Evolutionary conservation across 2,888 invertebrate genomes (phyloP).

Genomic region (Dinocampus coccinellae): DNA sequence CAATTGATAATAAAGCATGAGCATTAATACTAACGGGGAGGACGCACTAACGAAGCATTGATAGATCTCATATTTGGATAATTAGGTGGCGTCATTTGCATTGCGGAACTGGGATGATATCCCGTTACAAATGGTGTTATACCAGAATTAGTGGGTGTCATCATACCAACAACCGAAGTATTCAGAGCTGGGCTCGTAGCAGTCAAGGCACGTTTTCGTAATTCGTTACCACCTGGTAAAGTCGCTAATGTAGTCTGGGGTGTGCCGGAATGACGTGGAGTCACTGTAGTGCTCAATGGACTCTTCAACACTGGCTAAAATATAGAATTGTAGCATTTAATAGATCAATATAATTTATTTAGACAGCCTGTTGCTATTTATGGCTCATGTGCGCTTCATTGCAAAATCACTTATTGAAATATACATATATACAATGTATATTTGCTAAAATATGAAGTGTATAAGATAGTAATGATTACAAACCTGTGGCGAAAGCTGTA

Average conservation of each 20-base stretch:
- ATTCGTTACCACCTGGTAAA: slow-evolving; percentile 48
- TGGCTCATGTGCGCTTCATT: neutral
- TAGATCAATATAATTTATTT: neutral
- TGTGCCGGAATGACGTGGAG: slow-evolving; percentile 49
- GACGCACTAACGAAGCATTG: slow-evolving; percentile 50
- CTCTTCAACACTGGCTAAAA: slow-evolving; percentile 50
- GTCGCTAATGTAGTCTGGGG: slow-evolving; percentile 50
- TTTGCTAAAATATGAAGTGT: neutral
- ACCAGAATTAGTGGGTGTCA: slow-evolving; percentile 42
- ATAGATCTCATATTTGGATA: slow-evolving; percentile 51
- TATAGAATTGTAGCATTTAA: slow-evolving; percentile 24
- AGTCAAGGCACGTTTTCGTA: slow-evolving; percentile 59
- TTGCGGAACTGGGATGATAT: slow-evolving; percentile 47
- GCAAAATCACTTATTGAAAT: neutral
- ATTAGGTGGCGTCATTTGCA: slow-evolving; percentile 48
- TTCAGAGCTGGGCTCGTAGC: slow-evolving; percentile 50
- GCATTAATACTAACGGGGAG: slow-evolving; percentile 55
- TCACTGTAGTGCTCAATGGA: slow-evolving; percentile 41
- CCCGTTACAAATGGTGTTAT: slow-evolving; percentile 45
- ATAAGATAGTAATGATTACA: slow-evolving; percentile 40
- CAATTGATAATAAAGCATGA: slow-evolving; percentile 10
- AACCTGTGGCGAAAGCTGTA: slow-evolving; percentile 61
- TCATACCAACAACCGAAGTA: slow-evolving; percentile 42
- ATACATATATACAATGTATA: neutral
- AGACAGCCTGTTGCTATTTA: neutral